A percentile compares a stretch with the other conserved stretches of the same genome.
These are phyloP conservation scores for Mus pahari DNA, from an alignment of 2,113 vertebrate species.

Conservation along the genomic window DNA sequence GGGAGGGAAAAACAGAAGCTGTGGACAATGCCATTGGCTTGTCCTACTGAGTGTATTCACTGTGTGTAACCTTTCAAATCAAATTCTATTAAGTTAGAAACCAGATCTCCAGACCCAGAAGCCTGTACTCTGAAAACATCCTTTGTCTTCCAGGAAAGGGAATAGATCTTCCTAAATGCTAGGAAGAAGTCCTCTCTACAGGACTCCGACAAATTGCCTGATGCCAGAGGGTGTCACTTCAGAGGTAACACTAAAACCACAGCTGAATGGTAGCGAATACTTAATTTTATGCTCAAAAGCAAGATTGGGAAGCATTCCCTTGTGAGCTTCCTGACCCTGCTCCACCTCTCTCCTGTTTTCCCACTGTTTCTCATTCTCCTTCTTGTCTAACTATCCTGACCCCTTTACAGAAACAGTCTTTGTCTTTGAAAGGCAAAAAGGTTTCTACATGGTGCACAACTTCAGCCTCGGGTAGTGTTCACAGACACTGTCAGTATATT, in stretches of 20 bases:
- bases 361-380: constrained; percentile 31
- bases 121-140: background rate
- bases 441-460: background rate
- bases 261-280: background rate
- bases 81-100: background rate
- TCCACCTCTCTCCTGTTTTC: background rate
- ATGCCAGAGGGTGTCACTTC: background rate
- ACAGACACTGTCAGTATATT: background rate
- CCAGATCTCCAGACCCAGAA: background rate
- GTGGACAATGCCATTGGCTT: background rate
- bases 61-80: background rate
- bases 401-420: background rate
- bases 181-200: background rate
- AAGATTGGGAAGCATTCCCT: background rate
- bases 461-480: background rate
- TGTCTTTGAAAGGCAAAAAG: background rate
- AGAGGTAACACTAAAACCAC: background rate
- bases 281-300: constrained; percentile 56
- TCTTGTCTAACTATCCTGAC: background rate
- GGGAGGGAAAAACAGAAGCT: background rate
- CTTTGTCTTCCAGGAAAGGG: constrained; percentile 48
- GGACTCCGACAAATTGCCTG: background rate
- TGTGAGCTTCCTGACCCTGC: background rate
- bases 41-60: background rate
- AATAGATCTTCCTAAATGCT: background rate